Evolutionary conservation across 2,888 invertebrate species (phyloP), one percentile per base, ranked within the genome.

Genomic region (Torymus texanus): DNA sequence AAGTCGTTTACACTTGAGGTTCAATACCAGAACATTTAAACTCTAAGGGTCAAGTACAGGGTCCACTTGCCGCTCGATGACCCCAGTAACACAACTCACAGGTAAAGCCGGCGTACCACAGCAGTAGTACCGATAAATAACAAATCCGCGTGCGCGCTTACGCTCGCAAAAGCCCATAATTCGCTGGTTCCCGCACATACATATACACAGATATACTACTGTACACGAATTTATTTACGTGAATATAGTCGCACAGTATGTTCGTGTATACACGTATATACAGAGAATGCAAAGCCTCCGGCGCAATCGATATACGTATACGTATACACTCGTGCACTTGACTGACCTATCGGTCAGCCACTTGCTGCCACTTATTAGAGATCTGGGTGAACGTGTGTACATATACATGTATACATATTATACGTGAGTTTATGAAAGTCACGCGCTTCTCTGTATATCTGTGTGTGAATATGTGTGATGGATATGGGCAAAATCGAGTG

Each of bases 311-410:
- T 62, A 62, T 62, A 21, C 29, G n/a, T 14, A 5, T 24, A 12
- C 24, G 50, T 51, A 5, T 24, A 12, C 24, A 21, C 51, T 50
- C 14, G 21, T 61, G 68, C 56, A 61, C 68, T 70, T 70, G 75
- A 76, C 70, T 70, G 63, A 70, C 76, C 76, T 76, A 70, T 65
- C 76, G 70, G 63, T 16, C 55, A 8, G 11, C n/a, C 2, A 10
- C 16, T 50, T 55, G 24, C 62, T 21, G 76, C 56, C 29, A 56
- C 11, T 53, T 53, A n/a, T 50, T 67, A 18, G 75, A 68, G 67
- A 75, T 61, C 61, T 55, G 67, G 61, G 75, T 53, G 62, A 76
- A 76, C 63, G 56, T 24, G 50, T 14, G 18, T 21, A 14, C 10
- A 56, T 8, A 29, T 1, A 11, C 11, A n/a, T 2, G 14, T 29